phyloP scores from a whole-genome alignment of 2,797 vertebrate species.

The Onychomys leucogaster region DNA sequence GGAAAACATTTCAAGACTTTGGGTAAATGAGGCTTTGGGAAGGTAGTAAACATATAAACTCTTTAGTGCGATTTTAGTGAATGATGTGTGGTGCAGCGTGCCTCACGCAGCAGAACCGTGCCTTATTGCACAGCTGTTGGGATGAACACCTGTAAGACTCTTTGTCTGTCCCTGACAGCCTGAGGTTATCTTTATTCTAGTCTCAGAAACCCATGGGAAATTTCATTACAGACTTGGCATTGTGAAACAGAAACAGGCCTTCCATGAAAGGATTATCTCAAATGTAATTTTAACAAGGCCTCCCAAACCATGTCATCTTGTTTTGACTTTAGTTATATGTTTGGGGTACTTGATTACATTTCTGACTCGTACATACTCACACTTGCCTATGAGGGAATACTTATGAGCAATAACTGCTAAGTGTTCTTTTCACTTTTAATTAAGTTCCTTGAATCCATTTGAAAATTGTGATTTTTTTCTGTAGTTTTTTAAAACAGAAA shows the following conservation, averaged over 20 bases:
- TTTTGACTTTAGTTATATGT: not conserved
- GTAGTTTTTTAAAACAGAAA: not conserved
- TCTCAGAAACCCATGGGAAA: not conserved
- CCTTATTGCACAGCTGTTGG: not conserved
- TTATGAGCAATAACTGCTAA: not conserved
- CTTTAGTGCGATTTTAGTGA: not conserved
- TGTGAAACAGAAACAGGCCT: not conserved
- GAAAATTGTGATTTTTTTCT: conserved; percentile 3
- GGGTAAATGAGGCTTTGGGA: not conserved
- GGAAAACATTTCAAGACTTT: conserved; percentile 18
- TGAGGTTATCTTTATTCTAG: not conserved
- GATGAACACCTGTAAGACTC: not conserved
- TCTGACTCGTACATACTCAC: not conserved
- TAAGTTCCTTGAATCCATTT: not conserved
- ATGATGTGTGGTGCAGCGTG: not conserved
- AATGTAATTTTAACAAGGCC: not conserved
- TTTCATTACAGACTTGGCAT: not conserved
- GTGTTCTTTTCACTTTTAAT: not conserved
- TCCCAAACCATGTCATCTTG: not conserved
- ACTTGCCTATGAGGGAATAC: not conserved
- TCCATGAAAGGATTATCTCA: not conserved
- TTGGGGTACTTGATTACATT: not conserved
- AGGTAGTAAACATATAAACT: not conserved
- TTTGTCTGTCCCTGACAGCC: not conserved
- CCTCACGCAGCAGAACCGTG: not conserved